Evolutionary conservation across 2,113 vertebrate genomes (phyloP), one percentile per base, ranked within the genome.

Genomic region (Gasterosteus nipponicus): DNA sequence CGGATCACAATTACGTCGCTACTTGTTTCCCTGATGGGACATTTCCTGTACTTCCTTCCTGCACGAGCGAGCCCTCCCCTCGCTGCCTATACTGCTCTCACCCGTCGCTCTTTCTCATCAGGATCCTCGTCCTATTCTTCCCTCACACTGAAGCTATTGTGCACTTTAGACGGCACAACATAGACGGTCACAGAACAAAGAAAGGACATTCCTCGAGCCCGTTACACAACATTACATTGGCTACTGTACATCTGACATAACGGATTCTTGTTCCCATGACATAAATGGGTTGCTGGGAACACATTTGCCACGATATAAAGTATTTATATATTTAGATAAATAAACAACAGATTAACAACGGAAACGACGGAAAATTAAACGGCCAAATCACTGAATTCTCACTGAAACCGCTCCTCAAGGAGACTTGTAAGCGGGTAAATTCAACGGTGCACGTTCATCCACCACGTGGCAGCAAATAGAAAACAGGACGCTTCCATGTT

Each of bases 1-100:
- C 73, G 68, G 80, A 85, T 86, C 87, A 91, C 79, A 87, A 91
- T 92, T 83, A 81, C 39, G 69, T 79, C 31, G 85, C 86, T 87
- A 80, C 90, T 93, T 85, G 80, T 89, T 90, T 89, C 87, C 86
- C 87, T 38, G 68, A 87, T 86, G 76, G 87, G 85, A 92, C 87
- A 90, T 91, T 93, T 94, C 90, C 90, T 86, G 80, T 71, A 85
- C 68, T 93, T 92, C 90, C 90, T 92, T 90, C 89, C 88, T 89
- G 89, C 78, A 68, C 86, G 86, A 86, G 53, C 75, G 78, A 90
- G 68, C 57, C 60, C 58, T 66, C 77, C 70, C 69, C 19, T 68
- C 77, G 44, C 64, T 58, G 65, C 35, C 57, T 60, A 41, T 18
- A 22, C 10, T 38, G 12, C 64, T 79, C 39, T 82, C 22, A 42